Conservation (phyloP, 2,797 vertebrate genomes). For the Pseudochromis fuscus region DNA sequence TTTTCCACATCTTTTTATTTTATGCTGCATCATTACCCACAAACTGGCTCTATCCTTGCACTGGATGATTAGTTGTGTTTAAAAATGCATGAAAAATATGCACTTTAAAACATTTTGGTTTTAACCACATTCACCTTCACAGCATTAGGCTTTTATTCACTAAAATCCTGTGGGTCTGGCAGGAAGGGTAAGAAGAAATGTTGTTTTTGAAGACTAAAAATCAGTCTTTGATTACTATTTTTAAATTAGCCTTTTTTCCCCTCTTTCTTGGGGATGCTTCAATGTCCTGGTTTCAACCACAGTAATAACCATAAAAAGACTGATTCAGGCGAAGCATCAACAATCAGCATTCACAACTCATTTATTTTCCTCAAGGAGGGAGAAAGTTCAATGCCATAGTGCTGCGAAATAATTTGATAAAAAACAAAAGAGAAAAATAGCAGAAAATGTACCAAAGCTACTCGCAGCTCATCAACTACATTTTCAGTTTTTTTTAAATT, state of each 20-base stretch:
- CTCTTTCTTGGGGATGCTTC: conserved; percentile 10
- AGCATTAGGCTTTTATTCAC: conserved; percentile 15
- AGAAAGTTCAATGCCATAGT: conserved; percentile 7
- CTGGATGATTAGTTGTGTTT: conserved; percentile 38
- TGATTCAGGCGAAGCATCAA: conserved; percentile 12
- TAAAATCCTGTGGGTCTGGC: neutral
- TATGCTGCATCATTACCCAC: conserved; percentile 51
- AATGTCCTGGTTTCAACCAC: conserved; percentile 21
- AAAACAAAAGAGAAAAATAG: conserved; percentile 8
- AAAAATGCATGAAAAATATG: conserved; percentile 35
- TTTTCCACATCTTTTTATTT: conserved; percentile 47
- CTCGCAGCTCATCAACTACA: conserved; percentile 4
- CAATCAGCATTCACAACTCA: conserved; percentile 9
- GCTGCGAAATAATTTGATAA: conserved; percentile 37
- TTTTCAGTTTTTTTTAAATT: conserved; percentile 11
- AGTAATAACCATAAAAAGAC: conserved; percentile 22
- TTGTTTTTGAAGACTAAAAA: conserved; percentile 7
- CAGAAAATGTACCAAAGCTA: conserved; percentile 2
- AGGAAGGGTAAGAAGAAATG: neutral
- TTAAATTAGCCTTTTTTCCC: neutral
- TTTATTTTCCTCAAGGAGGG: conserved; percentile 22
- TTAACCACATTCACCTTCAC: neutral
- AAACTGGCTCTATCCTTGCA: neutral
- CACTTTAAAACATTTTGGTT: conserved; percentile 27
- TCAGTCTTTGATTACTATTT: conserved; percentile 1